phyloP scores from a whole-genome alignment of 2,797 vertebrate species.

The Danio albolineatus region DNA sequence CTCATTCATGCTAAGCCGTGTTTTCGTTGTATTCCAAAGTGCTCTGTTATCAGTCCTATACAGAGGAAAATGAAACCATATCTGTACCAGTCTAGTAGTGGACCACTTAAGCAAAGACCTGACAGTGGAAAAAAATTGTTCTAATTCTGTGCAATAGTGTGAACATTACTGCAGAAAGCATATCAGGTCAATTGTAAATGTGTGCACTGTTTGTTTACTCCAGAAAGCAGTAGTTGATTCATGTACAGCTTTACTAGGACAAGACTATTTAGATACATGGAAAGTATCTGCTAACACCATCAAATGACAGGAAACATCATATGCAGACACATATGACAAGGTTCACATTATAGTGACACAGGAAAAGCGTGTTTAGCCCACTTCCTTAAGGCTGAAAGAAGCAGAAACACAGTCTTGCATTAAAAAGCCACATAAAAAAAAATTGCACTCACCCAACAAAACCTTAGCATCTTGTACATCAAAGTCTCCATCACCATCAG shows the following conservation, averaged over 20 bases:
- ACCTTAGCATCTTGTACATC: conserved; percentile 95
- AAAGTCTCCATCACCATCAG: conserved; percentile 95
- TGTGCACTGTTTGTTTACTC: too few relatives aligned
- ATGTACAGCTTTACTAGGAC: neutral
- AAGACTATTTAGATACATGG: neutral
- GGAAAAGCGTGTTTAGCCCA: neutral
- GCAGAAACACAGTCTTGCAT: conserved; percentile 45
- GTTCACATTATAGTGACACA: neutral
- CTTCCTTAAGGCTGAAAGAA: neutral
- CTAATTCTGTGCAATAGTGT: too few relatives aligned
- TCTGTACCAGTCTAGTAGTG: too few relatives aligned
- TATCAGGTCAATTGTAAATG: too few relatives aligned
- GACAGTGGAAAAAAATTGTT: too few relatives aligned
- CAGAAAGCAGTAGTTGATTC: too few relatives aligned
- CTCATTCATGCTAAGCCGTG: too few relatives aligned
- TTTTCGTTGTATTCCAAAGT: too few relatives aligned
- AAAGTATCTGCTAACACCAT: neutral
- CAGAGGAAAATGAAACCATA: too few relatives aligned
- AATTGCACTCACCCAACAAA: conserved; percentile 88
- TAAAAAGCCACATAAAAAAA: neutral
- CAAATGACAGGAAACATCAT: conserved; percentile 13
- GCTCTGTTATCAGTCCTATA: too few relatives aligned
- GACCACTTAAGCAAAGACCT: too few relatives aligned
- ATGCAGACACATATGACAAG: neutral
- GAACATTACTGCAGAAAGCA: too few relatives aligned